Base-by-base conservation (phyloP, 2,797 vertebrate genomes). In the Melanotaenia maccullochi region DNA sequence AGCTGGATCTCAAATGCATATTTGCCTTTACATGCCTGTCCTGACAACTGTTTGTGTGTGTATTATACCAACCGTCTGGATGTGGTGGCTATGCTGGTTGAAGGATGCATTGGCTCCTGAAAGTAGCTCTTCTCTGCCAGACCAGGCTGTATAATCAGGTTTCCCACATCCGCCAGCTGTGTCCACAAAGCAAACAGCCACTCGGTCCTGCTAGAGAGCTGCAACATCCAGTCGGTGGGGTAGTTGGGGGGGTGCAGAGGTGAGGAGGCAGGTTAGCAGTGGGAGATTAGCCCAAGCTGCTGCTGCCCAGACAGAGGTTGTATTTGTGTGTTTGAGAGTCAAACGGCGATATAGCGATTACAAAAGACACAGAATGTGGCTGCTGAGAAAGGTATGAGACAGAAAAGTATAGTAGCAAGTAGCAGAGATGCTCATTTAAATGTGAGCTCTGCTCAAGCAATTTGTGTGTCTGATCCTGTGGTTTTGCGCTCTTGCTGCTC, bases 111-210 rank as follows among this genome's bases (percentile, higher is more conserved):
- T 91, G 89, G 90, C 87, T 91, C 73, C 84, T 78, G 85, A 85
- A 89, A 87, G 89, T 84, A 80, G 73, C 84, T 85, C 78, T 84
- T 72, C 75, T 89, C 68, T 70, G 56, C 81, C 78, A 86, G 87
- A 70, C 84, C 75, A 65, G 72, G 76, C 82, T 75, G 36, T 93
- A 91, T 93, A 94, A 94, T 94, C 91, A 92, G 90, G 84, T 90
- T 90, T 88, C 84, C 79, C 75, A 73, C 88, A 88, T 85, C 85
- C 73, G 83, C 93, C 93, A 94, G 93, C 92, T 94, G 93, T 94
- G 93, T 92, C 93, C 87, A 89, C 85, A 87, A 81, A 60, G 87
- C 86, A 90, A 91, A 91, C 87, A 83, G 82, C 70, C 79, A 73
- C 83, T 85, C 72, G 59, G 81, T 87, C 84, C 90, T 62, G 56